Evolutionary conservation across 2,888 invertebrate genomes (phyloP).

Genomic region (Brachyopa scutellaris): DNA sequence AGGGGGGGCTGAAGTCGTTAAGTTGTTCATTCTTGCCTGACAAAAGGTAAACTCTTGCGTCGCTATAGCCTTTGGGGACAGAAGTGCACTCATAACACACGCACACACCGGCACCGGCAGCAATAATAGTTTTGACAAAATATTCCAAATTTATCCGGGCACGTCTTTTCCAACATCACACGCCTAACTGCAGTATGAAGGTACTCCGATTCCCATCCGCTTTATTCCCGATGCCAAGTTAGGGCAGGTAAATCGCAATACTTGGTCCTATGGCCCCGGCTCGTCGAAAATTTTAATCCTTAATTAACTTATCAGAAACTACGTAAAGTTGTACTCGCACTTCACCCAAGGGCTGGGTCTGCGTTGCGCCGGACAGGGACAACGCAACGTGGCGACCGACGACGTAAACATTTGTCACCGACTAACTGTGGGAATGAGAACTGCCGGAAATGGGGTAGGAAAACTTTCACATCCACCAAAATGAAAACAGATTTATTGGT

Average conservation of each 20-base stretch:
- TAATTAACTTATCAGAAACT: constrained; percentile 75
- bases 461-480: constrained; percentile 52
- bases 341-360: constrained; percentile 52
- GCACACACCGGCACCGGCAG: not conserved
- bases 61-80: constrained; percentile 1
- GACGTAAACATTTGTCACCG: constrained; percentile 51
- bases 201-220: not conserved
- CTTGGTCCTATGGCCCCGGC: constrained; percentile 49
- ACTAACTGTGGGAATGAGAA: constrained; percentile 22
- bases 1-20: constrained; percentile 69
- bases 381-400: constrained; percentile 17
- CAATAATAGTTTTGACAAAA: constrained; percentile 60
- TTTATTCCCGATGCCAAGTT: not conserved
- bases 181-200: constrained; percentile 42
- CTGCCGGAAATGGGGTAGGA: not conserved
- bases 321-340: constrained; percentile 55
- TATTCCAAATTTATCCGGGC: constrained; percentile 61
- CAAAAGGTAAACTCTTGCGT: constrained; percentile 65
- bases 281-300: constrained; percentile 74
- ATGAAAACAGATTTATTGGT: constrained; percentile 68
- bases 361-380: no score
- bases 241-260: constrained; percentile 37
- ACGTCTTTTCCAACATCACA: constrained; percentile 68
- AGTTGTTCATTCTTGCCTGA: constrained; percentile 71
- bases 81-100: constrained; percentile 7